A percentile compares a stretch with the other conserved stretches of the same genome.
Conservation (phyloP, 2,113 vertebrate genomes). For the Ploceus nigricollis region DNA sequence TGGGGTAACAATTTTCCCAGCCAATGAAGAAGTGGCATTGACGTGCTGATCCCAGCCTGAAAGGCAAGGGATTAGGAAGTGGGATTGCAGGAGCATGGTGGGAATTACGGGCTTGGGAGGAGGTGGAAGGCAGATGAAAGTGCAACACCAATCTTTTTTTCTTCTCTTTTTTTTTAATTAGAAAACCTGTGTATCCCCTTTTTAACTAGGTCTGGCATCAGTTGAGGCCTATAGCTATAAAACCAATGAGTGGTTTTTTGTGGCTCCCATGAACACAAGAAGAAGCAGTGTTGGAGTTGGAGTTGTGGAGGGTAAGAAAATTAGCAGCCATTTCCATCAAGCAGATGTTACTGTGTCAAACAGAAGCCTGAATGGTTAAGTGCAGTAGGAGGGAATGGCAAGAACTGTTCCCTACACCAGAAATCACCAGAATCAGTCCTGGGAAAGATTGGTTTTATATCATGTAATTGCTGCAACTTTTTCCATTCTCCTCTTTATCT, state of each 20-base stretch:
- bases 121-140: constrained; percentile 42
- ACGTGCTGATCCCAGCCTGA: neutral
- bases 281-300: constrained; percentile 97
- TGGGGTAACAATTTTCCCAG: neutral
- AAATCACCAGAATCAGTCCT: neutral
- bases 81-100: neutral
- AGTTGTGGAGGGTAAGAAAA: constrained; percentile 88
- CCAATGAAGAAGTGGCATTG: neutral
- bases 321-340: neutral
- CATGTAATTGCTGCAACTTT: neutral
- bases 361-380: neutral
- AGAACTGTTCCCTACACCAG: neutral
- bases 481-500: neutral
- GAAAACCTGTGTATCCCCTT: constrained; percentile 65
- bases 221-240: constrained; percentile 91
- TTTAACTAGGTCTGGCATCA: constrained; percentile 85
- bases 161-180: constrained; percentile 70
- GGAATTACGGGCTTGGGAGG: constrained; percentile 31
- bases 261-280: constrained; percentile 94
- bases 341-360: neutral
- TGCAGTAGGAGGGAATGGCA: neutral
- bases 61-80: neutral
- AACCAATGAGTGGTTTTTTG: constrained; percentile 91
- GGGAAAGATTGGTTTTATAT: neutral
- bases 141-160: constrained; percentile 67